These are phyloP conservation scores for Corydoras sp. DNA, from an alignment of 2,113 vertebrate genomes.

Conservation along the genomic window DNA sequence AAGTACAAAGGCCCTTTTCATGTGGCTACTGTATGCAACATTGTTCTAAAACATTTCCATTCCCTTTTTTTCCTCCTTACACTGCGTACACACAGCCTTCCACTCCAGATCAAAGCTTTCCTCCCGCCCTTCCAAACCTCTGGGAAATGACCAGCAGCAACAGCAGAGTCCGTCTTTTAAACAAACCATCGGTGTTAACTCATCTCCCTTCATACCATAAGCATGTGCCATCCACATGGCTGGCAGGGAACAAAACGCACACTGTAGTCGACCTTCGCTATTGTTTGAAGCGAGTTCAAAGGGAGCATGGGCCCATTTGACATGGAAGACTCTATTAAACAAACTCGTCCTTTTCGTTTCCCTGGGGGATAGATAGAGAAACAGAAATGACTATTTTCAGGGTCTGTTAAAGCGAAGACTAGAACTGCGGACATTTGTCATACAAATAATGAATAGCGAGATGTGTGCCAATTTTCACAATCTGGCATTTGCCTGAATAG, in stretches of 20 bases:
- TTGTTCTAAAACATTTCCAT: constrained; percentile 69
- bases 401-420: constrained; percentile 16
- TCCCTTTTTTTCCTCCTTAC: constrained; percentile 55
- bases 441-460: constrained; percentile 23
- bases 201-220: constrained; percentile 57
- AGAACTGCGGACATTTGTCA: background rate
- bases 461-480: constrained; percentile 18
- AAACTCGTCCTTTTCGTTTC: constrained; percentile 17
- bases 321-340: constrained; percentile 60
- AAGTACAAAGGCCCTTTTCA: constrained; percentile 72
- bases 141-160: constrained; percentile 70
- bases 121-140: constrained; percentile 43
- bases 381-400: constrained; percentile 9
- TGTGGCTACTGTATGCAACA: constrained; percentile 71
- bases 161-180: constrained; percentile 58
- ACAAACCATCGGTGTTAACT: constrained; percentile 53
- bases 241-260: constrained; percentile 74
- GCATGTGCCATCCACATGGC: constrained; percentile 86
- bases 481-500: constrained; percentile 5
- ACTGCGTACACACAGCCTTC: constrained; percentile 44
- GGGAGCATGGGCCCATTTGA: constrained; percentile 52
- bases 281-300: constrained; percentile 74
- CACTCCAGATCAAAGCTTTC: constrained; percentile 68
- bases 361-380: constrained; percentile 19
- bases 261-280: constrained; percentile 47